Evolutionary conservation across 2,888 invertebrate species (phyloP).

Genomic region (Antheraea assamensis): DNA sequence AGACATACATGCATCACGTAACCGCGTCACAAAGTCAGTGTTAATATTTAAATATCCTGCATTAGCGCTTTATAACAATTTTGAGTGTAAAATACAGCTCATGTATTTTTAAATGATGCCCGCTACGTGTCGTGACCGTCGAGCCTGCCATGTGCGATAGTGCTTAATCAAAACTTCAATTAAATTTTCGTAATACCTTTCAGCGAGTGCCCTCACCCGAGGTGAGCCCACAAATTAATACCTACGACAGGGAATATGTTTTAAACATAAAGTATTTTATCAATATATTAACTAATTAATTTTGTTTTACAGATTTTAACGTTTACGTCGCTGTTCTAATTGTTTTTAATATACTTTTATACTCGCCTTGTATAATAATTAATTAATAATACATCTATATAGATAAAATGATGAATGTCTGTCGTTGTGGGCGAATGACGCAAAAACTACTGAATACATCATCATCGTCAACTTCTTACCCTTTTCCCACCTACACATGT

Average conservation of each 20-base stretch:
- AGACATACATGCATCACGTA: neutral
- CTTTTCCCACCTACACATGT: no score
- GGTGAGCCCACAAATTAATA: constrained; percentile 66
- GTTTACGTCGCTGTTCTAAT: constrained; percentile 22
- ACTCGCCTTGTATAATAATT: neutral
- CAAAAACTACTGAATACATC: no score
- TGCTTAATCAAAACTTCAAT: constrained; percentile 78
- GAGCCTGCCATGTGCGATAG: constrained; percentile 61
- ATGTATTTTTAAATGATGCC: constrained; percentile 33
- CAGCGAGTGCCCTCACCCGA: constrained; percentile 56
- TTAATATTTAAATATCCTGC: neutral
- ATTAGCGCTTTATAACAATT: neutral
- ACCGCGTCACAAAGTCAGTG: neutral
- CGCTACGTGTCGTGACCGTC: constrained; percentile 35
- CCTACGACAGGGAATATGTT: constrained; percentile 58
- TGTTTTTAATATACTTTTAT: neutral
- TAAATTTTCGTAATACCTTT: constrained; percentile 76
- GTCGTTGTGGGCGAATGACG: no score
- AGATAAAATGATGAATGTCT: no score
- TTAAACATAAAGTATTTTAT: constrained; percentile 55
- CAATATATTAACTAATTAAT: constrained; percentile 41
- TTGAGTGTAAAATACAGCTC: neutral
- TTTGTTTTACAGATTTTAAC: constrained; percentile 37
- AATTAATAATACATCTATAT: no score
- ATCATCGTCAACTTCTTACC: no score